Percentiles rank a stretch among this genome's conserved stretches.
Conservation (phyloP, 1,140 invertebrate genomes). For the Himalopsyche phryganea region DNA sequence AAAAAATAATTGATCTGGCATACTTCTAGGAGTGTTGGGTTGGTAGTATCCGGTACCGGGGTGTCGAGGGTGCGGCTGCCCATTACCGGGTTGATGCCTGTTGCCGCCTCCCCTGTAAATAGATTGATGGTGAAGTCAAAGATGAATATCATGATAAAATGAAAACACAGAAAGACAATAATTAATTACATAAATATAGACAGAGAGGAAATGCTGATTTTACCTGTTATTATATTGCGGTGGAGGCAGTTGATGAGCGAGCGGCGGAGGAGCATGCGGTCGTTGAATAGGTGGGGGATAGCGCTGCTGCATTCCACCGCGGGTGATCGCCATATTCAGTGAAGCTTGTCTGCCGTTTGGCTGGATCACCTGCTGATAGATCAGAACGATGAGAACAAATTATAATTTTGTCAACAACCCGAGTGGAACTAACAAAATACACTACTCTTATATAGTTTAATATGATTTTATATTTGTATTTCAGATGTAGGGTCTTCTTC, state of each 20-base stretch:
- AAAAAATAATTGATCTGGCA: constrained; percentile 6
- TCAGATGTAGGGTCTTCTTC: too few species aligned
- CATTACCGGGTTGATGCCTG: constrained; percentile 23
- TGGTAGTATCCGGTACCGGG: constrained; percentile 22
- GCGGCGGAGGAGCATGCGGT: constrained; percentile 40
- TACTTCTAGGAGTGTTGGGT: constrained; percentile 25
- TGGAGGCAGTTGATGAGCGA: constrained; percentile 14
- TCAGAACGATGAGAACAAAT: too few species aligned
- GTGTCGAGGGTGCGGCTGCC: constrained; percentile 11
- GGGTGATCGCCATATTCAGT: constrained; percentile 32
- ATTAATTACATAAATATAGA: neutral
- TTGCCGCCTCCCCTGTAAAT: constrained; percentile 25
- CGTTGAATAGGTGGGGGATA: constrained; percentile 51
- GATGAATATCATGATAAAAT: too few species aligned
- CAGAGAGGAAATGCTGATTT: neutral
- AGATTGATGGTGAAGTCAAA: too few species aligned
- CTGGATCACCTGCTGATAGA: constrained; percentile 25
- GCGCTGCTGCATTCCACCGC: constrained; percentile 41
- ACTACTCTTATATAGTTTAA: too few species aligned
- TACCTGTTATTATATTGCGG: constrained; percentile 20
- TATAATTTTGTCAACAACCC: too few species aligned
- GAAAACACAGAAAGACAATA: neutral
- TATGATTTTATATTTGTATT: too few species aligned
- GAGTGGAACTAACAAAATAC: too few species aligned
- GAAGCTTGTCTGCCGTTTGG: constrained; percentile 29